Conservation (phyloP, 2,797 vertebrate species). For the Siniperca obscura region DNA sequence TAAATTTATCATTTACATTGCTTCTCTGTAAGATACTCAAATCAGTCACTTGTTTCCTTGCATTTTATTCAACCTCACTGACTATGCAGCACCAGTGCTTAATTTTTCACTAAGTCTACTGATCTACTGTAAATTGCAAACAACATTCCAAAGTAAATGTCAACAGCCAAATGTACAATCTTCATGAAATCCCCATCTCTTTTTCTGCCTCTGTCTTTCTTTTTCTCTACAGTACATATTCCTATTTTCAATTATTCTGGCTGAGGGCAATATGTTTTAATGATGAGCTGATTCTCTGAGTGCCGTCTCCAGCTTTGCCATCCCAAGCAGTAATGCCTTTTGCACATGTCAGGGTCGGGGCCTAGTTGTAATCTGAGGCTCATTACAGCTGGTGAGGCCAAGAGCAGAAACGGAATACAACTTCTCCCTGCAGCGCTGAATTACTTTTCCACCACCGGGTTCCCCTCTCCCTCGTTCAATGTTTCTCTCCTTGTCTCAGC, state of each 20-base stretch:
- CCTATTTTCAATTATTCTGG: slow-evolving; percentile 82
- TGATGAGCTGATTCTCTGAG: slow-evolving; percentile 85
- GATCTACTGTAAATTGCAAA: slow-evolving; percentile 29
- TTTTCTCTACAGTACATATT: slow-evolving; percentile 71
- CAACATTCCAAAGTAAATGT: slow-evolving; percentile 32
- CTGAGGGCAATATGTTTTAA: slow-evolving; percentile 88
- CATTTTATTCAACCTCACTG: slow-evolving; percentile 23
- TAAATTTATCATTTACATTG: not conserved
- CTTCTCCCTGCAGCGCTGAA: slow-evolving; percentile 84
- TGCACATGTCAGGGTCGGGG: slow-evolving; percentile 85
- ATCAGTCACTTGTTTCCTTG: slow-evolving; percentile 6
- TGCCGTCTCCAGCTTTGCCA: slow-evolving; percentile 79
- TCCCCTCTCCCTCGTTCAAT: slow-evolving; percentile 71
- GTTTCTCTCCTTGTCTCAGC: slow-evolving; percentile 78
- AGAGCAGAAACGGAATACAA: slow-evolving; percentile 84
- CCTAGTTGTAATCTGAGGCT: slow-evolving; percentile 85
- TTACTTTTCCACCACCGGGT: slow-evolving; percentile 83
- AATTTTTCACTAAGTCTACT: slow-evolving; percentile 13
- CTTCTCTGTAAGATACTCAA: not conserved
- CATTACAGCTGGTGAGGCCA: slow-evolving; percentile 84
- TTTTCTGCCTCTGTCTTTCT: slow-evolving; percentile 44
- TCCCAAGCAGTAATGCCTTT: slow-evolving; percentile 81
- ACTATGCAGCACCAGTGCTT: slow-evolving; percentile 8
- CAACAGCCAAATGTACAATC: slow-evolving; percentile 37
- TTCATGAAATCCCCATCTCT: slow-evolving; percentile 40